These are phyloP conservation scores for Zophobas atratus DNA, from an alignment of 1,140 invertebrate genomes.

Conservation along the genomic window DNA sequence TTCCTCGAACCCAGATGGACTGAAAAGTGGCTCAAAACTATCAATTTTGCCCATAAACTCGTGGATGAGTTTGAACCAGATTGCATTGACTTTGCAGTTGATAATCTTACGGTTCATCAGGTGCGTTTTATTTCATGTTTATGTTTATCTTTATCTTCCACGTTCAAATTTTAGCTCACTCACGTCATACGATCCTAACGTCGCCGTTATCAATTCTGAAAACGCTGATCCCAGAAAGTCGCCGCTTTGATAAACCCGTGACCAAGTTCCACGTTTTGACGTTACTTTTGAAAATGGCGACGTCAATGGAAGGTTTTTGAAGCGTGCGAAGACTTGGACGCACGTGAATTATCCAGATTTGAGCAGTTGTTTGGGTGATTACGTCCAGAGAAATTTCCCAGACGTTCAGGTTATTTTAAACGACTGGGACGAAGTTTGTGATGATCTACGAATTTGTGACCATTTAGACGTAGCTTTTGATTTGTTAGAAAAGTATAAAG, in stretches of 20 bases:
- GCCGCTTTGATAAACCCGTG: conserved; percentile 64
- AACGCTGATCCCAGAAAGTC: conserved; percentile 66
- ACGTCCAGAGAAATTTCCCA: conserved; percentile 71
- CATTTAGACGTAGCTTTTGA: conserved; percentile 71
- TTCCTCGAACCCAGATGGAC: conserved; percentile 75
- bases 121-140: conserved; percentile 49
- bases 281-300: conserved; percentile 70
- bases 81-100: conserved; percentile 63
- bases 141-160: conserved; percentile 27
- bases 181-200: conserved; percentile 70
- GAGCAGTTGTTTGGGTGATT: conserved; percentile 68
- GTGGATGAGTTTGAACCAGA: conserved; percentile 68
- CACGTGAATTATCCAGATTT: conserved; percentile 64
- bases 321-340: conserved; percentile 62
- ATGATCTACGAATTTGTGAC: conserved; percentile 51
- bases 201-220: conserved; percentile 70
- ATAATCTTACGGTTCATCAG: conserved; percentile 62
- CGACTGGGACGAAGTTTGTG: conserved; percentile 67
- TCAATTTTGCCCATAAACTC: conserved; percentile 72
- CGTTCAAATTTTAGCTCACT: conserved; percentile 63
- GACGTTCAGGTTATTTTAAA: conserved; percentile 69
- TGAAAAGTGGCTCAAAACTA: conserved; percentile 72
- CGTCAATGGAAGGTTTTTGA: conserved; percentile 68
- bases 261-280: conserved; percentile 70
- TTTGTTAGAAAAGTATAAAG: conserved; percentile 72